These are phyloP conservation scores for Ichneumoninae sp. DNA, from an alignment of 2,888 invertebrate genomes.

Conservation along the genomic window DNA sequence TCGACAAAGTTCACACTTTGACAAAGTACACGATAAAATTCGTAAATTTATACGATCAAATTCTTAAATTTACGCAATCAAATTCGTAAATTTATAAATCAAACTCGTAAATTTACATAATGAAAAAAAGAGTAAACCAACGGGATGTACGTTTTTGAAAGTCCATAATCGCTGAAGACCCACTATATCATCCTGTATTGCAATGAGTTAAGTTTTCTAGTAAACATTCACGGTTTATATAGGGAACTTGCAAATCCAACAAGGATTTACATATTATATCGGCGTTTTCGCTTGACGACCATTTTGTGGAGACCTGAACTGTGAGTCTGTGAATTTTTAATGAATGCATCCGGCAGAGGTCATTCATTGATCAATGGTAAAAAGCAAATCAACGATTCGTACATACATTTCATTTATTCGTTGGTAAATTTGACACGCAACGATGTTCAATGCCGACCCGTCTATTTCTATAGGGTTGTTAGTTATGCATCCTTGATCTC, in stretches of 20 bases:
- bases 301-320: not conserved
- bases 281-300: not conserved
- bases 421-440: not conserved
- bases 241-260: not conserved
- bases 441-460: not conserved
- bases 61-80: no score
- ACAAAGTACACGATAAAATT: not conserved
- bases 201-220: not conserved
- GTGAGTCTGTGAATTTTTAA: not conserved
- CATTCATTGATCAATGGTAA: not conserved
- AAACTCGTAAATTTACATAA: not conserved
- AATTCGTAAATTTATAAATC: no score
- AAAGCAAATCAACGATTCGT: not conserved
- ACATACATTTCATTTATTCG: not conserved
- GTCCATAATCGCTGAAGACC: not conserved
- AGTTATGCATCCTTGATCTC: not conserved
- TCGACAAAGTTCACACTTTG: not conserved
- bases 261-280: no score
- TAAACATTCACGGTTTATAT: not conserved
- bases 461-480: conserved; percentile 5
- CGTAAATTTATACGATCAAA: no score
- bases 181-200: not conserved
- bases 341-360: not conserved
- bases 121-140: not conserved
- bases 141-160: not conserved